Conservation (phyloP, 92 coral and sea anemone genomes). For the Montipora capitata region DNA sequence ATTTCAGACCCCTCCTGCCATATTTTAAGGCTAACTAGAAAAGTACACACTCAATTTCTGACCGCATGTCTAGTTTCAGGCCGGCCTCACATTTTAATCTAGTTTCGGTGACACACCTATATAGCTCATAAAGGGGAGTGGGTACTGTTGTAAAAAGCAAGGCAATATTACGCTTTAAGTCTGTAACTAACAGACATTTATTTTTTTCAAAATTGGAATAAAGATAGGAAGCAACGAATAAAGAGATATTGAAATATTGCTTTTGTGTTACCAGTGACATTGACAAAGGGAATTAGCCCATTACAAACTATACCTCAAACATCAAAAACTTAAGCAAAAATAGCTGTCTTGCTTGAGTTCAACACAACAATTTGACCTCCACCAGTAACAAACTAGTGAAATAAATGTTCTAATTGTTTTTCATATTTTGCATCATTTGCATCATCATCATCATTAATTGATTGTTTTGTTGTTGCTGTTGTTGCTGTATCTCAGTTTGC, state of each 20-base stretch:
- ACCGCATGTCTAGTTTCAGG: conserved; percentile 1
- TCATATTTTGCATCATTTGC: too few relatives aligned
- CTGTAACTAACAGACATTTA: too few relatives aligned
- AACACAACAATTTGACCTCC: too few relatives aligned
- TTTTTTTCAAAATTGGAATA: neutral
- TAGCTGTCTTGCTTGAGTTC: too few relatives aligned
- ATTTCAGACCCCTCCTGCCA: neutral
- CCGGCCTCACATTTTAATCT: conserved; percentile 1
- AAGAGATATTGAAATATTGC: neutral
- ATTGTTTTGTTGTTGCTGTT: too few relatives aligned
- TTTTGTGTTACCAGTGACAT: neutral
- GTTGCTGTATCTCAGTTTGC: too few relatives aligned
- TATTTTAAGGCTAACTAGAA: conserved; percentile 5
- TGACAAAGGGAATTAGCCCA: neutral
- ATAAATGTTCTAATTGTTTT: too few relatives aligned
- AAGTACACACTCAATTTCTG: neutral
- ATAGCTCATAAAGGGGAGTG: neutral
- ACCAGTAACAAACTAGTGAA: too few relatives aligned
- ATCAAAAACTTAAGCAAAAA: conserved; percentile 3
- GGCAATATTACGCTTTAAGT: neutral
- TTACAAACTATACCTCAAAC: neutral
- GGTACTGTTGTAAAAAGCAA: neutral
- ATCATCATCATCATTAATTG: too few relatives aligned
- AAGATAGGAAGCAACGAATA: neutral
- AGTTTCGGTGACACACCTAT: neutral